Conservation (phyloP, 2,113 vertebrate species). For the Meriones unguiculatus region DNA sequence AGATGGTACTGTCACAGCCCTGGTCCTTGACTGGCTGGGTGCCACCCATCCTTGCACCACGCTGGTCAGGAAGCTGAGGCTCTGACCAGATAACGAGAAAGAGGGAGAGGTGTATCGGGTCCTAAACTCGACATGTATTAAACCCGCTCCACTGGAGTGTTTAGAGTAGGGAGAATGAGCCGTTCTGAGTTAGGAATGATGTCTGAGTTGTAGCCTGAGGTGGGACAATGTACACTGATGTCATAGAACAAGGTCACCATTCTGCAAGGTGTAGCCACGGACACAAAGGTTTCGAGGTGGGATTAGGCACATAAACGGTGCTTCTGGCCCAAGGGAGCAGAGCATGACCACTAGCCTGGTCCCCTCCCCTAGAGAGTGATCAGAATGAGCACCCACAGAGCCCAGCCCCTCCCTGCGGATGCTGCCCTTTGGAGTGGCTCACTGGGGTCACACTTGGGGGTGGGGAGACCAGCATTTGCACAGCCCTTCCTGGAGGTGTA, state of each 20-base stretch:
- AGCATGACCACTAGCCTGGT: accelerated
- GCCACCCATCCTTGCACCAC: accelerated
- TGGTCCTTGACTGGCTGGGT: accelerated
- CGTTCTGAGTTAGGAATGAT: accelerated
- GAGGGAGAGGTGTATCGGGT: neutral
- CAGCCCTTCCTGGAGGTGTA: neutral
- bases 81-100: neutral
- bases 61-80: neutral
- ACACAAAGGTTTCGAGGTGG: neutral
- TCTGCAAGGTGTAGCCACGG: neutral
- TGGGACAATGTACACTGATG: neutral
- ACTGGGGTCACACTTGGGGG: neutral
- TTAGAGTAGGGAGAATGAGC: neutral
- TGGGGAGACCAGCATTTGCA: neutral
- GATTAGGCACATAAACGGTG: neutral
- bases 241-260: neutral
- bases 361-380: neutral
- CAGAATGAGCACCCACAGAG: neutral
- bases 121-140: too few species aligned
- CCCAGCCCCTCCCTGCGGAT: neutral
- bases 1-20: too few species aligned
- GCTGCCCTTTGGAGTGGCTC: too few species aligned
- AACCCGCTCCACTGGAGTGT: accelerated
- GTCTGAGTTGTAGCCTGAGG: accelerated
- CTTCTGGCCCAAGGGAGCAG: neutral